phyloP scores from a whole-genome alignment of 1,140 invertebrate genomes.

The Bicyclus anynana region DNA sequence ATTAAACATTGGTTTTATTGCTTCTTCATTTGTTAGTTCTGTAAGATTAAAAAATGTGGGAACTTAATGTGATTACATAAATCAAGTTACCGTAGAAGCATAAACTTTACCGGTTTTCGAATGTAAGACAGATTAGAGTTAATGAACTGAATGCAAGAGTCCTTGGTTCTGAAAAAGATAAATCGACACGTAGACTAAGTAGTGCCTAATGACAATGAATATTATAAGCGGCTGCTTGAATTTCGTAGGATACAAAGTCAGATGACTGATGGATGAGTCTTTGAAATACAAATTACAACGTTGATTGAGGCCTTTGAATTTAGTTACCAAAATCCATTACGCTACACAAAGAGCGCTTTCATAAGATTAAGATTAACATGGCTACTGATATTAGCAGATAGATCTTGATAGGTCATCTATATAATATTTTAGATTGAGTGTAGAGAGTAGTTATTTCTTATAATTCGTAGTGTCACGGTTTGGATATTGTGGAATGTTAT shows the following conservation, averaged over 20 bases:
- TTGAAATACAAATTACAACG: slow-evolving; percentile 25
- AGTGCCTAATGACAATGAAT: slow-evolving; percentile 6
- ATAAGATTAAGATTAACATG: slow-evolving; percentile 23
- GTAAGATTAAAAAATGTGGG: slow-evolving; percentile 3
- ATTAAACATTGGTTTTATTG: slow-evolving; percentile 6
- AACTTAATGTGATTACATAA: slow-evolving; percentile 1
- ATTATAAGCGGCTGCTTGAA: neutral
- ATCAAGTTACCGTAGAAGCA: neutral
- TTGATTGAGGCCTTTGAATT: slow-evolving; percentile 21
- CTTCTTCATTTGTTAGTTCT: neutral
- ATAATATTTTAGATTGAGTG: neutral
- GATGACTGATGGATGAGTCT: slow-evolving; percentile 24
- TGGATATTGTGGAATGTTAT: too few relatives aligned
- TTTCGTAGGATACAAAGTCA: slow-evolving; percentile 1
- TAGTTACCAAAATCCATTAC: slow-evolving; percentile 31
- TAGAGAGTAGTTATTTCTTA: neutral
- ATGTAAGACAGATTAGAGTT: neutral
- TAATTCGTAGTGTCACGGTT: too few relatives aligned
- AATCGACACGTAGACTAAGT: neutral
- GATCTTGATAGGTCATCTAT: slow-evolving; percentile 11
- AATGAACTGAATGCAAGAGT: neutral
- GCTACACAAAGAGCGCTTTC: slow-evolving; percentile 36
- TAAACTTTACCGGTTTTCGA: neutral
- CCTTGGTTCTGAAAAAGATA: neutral
- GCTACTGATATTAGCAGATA: slow-evolving; percentile 27